A percentile compares a stretch with the other conserved stretches of the same genome.
Conservation (phyloP, 2,888 invertebrate species). For the Parnassius glacialis region DNA sequence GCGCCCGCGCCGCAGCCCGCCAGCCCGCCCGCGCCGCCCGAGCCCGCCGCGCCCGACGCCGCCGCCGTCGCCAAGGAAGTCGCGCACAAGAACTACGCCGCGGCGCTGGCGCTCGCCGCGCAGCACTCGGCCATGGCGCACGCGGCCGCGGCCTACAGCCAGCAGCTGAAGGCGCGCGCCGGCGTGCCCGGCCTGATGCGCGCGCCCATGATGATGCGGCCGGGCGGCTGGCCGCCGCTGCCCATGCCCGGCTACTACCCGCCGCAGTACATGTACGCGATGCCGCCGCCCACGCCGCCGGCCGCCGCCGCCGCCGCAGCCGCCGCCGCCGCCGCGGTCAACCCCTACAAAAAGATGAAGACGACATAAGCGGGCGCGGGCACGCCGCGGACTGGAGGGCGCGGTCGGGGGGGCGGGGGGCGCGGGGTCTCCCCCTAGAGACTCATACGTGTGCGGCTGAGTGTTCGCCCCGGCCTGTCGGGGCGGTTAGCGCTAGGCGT, state of each 20-base stretch:
- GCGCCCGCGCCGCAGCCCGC: constrained; percentile 70
- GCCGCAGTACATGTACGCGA: constrained; percentile 76
- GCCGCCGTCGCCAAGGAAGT: constrained; percentile 89
- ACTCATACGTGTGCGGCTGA: constrained; percentile 68
- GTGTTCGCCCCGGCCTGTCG: constrained; percentile 74
- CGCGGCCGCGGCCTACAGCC: constrained; percentile 69
- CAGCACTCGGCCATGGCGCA: constrained; percentile 69
- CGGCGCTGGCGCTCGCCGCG: constrained; percentile 80
- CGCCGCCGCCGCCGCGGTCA: constrained; percentile 78
- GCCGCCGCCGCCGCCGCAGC: constrained; percentile 66
- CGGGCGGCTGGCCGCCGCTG: constrained; percentile 72
- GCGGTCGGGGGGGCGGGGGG: constrained; percentile 64
- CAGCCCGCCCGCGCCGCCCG: constrained; percentile 48
- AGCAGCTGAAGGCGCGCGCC: constrained; percentile 87
- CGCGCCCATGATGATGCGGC: constrained; percentile 65
- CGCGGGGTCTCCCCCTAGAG: constrained; percentile 78
- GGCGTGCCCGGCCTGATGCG: constrained; percentile 66
- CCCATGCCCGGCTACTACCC: constrained; percentile 74
- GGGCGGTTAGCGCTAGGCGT: constrained; percentile 76
- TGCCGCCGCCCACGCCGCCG: constrained; percentile 72
- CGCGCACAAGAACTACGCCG: constrained; percentile 91
- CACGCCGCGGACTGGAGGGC: constrained; percentile 56
- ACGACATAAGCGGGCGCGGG: constrained; percentile 83
- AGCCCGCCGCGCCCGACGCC: constrained; percentile 72
- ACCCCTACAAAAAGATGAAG: constrained; percentile 95